Evolutionary conservation across 1,140 invertebrate species (phyloP), one percentile per base, ranked within the genome.

Genomic region (Parapsyche elsis): DNA sequence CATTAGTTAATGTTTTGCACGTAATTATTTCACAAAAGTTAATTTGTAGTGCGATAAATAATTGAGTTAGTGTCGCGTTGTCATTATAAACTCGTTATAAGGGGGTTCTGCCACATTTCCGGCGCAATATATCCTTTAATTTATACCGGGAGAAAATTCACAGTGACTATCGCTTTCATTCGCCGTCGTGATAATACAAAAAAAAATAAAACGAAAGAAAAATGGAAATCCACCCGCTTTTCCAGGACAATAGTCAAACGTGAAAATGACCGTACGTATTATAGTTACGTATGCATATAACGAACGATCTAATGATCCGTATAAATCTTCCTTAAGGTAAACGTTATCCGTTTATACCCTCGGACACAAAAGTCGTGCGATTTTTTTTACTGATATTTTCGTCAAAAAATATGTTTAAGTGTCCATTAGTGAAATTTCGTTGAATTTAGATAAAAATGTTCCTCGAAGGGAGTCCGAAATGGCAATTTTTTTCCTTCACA

Each of bases 241-340:
- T 61, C 57, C 57, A 21, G 57, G 57, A 61, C 57, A 19, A 61
- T 21, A 21, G 57, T 19, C 57, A 61, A 16, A 19, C 1, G 57
- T 19, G 57, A 26, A 67, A 67, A 67, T 67, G 64, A 67, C 64
- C 64, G 64, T 26, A 26, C 21, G 14, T 38, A 38, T 61, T 19
- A 21, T 14, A 53, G 5, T 67, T 67, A 38, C 30, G 30, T 38
- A 38, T 38, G 30, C 1, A 67, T 26, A 26, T 23, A 67, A 67
- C 64, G 21, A 67, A 24, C 23, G 64, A 67, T 67, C 24, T 67
- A 67, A 67, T 26, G 64, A 67, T 67, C 64, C 64, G 64, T 14
- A 67, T 67, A 67, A 67, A 67, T 26, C 64, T 26, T 12, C 19
- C 64, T 67, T 24, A 67, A 67, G 24, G 64, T 19, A 53, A 53